Base-by-base conservation (phyloP, 2,888 invertebrate genomes). In the Brenthis ino region DNA sequence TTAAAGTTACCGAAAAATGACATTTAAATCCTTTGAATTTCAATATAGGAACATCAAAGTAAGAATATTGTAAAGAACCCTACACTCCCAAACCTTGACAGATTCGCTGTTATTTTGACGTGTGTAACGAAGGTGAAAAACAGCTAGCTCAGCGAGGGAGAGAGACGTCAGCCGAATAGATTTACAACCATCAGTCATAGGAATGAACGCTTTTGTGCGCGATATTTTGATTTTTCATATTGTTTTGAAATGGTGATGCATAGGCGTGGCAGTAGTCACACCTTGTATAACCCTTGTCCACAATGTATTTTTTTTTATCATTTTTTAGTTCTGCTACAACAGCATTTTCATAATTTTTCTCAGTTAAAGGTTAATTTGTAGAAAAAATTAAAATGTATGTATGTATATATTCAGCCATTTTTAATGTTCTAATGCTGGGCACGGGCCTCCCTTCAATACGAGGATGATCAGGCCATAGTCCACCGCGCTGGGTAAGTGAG, bases 41-140 rank as follows among this genome's bases (percentile, higher is more conserved):
- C 48, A 56, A 66, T 55, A 33, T 55, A 70, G 60, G 56, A 56
- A 65, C 70, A 72, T 70, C 68, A 68, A 68, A 71, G 65, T 66
- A 53, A 54, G 48, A 51, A 48, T 58, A 70, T 71, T 64, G 56
- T 69, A 75, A 68, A 55, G 77, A 76, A 75, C 74, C 75, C 72
- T 55, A 55, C 65, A 63, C 65, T 47, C 54, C 57, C 14, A 65
- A 69, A 68, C 60, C 66, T 61, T 85, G 85, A 68, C 72, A 66
- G 72, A 61, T 72, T 53, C 61, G 60, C 69, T 60, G 85, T 85
- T 92, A 91, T 92, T 92, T 89, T 91, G 92, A 91, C 91, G 85
- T 87, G 91, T 91, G 87, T 86, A 92, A 87, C 87, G 87, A 85
- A 86, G 88, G 89, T 81, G 90, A 91, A 92, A 90, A 92, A 88